These are phyloP conservation scores for Thunnus maccoyii DNA, from an alignment of 2,113 vertebrate genomes.

Conservation along the genomic window DNA sequence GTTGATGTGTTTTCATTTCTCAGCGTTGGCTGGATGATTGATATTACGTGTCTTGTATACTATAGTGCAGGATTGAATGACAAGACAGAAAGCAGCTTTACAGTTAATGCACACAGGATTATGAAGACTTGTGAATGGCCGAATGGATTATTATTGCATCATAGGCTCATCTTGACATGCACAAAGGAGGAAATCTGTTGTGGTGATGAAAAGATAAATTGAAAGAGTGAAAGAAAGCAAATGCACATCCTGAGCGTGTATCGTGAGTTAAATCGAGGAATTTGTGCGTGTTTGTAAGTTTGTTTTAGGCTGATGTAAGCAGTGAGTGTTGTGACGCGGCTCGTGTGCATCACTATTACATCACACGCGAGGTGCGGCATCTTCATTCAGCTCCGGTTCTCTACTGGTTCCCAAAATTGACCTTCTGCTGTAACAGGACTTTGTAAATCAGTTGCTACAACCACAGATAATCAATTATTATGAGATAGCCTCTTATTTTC, in stretches of 20 bases:
- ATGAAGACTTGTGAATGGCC: slow-evolving; percentile 72
- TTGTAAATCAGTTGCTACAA: neutral
- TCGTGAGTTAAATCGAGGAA: too few species aligned
- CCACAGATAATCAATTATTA: neutral
- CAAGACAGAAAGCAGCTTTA: slow-evolving; percentile 60
- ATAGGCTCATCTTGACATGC: slow-evolving; percentile 66
- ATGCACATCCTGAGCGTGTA: slow-evolving; percentile 8
- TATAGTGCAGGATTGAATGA: slow-evolving; percentile 66
- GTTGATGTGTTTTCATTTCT: slow-evolving; percentile 40
- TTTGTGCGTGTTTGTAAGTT: neutral
- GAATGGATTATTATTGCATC: slow-evolving; percentile 80
- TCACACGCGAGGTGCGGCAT: slow-evolving; percentile 24
- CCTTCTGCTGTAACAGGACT: neutral
- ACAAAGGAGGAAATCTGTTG: slow-evolving; percentile 49
- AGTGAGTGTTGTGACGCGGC: slow-evolving; percentile 12
- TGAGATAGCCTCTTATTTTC: neutral
- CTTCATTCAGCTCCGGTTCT: slow-evolving; percentile 1
- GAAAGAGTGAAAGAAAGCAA: slow-evolving; percentile 11
- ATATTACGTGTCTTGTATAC: slow-evolving; percentile 63
- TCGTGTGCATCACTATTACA: slow-evolving; percentile 10
- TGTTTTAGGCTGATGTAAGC: slow-evolving; percentile 31
- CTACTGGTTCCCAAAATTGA: neutral
- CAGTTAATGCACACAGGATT: slow-evolving; percentile 79
- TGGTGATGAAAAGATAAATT: slow-evolving; percentile 10
- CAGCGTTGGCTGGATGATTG: slow-evolving; percentile 53